These are phyloP conservation scores for Zaprionus ghesquierei DNA, from an alignment of 1,140 invertebrate genomes.

Conservation along the genomic window DNA sequence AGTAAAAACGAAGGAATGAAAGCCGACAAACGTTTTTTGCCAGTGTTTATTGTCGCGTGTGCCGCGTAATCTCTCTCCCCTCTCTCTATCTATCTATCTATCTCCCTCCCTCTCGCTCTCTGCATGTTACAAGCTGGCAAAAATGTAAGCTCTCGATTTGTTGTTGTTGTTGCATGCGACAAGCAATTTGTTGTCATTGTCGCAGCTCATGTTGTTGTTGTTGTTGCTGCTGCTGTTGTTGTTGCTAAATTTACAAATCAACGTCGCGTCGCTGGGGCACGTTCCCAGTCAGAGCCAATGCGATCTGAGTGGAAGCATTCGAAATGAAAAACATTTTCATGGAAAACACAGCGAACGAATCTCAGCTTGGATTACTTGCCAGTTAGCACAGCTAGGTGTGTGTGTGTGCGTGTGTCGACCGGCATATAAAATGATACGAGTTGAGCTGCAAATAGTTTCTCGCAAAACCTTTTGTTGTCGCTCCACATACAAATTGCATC, in stretches of 20 bases:
- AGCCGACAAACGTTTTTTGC: slow-evolving; percentile 27
- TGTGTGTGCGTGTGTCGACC: slow-evolving; percentile 36
- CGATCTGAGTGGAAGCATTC: slow-evolving; percentile 21
- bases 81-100: too few relatives aligned
- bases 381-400: slow-evolving; percentile 10
- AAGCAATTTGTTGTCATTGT: slow-evolving; percentile 63
- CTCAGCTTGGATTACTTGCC: slow-evolving; percentile 60
- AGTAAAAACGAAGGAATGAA: slow-evolving; percentile 4
- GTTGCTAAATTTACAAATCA: slow-evolving; percentile 43
- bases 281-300: slow-evolving; percentile 36
- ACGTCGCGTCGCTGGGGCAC: slow-evolving; percentile 18
- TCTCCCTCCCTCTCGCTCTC: neutral
- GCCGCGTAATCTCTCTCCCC: slow-evolving; percentile 17
- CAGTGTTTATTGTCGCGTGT: slow-evolving; percentile 40
- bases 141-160: slow-evolving; percentile 44
- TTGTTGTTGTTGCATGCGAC: slow-evolving; percentile 32
- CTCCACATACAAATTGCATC: slow-evolving; percentile 50
- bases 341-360: slow-evolving; percentile 35
- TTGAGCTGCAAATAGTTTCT: slow-evolving; percentile 51
- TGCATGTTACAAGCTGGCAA: slow-evolving; percentile 30
- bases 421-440: slow-evolving; percentile 62
- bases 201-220: slow-evolving; percentile 6
- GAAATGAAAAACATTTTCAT: slow-evolving; percentile 50
- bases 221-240: slow-evolving; percentile 19
- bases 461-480: slow-evolving; percentile 13